Percentiles rank a stretch among this genome's conserved stretches.
Conservation (phyloP, 2,113 vertebrate species). For the Salvelinus fontinalis region DNA sequence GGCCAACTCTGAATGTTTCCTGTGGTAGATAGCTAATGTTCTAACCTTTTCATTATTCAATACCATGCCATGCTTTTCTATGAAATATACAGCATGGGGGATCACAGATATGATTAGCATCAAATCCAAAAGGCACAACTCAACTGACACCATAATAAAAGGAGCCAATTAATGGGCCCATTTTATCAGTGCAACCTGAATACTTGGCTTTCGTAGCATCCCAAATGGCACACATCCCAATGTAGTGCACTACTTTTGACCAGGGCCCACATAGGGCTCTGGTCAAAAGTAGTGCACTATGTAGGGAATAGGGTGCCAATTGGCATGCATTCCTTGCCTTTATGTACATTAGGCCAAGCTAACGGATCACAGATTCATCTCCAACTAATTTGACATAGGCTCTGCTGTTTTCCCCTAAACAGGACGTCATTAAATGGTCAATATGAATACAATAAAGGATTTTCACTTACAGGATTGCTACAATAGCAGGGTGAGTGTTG, state of each 20-base stretch:
- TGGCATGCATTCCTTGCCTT: too few species aligned
- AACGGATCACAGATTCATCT: slow-evolving; percentile 7
- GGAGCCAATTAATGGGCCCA: slow-evolving; percentile 1
- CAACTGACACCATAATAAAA: slow-evolving; percentile 7
- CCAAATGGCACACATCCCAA: too few species aligned
- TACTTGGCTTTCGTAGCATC: neutral
- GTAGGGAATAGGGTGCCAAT: too few species aligned
- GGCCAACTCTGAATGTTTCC: slow-evolving; percentile 6
- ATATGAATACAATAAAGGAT: neutral
- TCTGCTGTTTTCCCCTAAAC: neutral
- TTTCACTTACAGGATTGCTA: neutral
- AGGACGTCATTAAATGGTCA: neutral
- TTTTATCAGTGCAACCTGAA: neutral
- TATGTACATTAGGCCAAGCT: neutral
- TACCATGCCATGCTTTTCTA: too few species aligned
- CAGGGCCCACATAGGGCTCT: too few species aligned
- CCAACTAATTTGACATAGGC: neutral
- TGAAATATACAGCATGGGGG: slow-evolving; percentile 8
- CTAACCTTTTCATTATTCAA: too few species aligned
- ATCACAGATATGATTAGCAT: slow-evolving; percentile 18
- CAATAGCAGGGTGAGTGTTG: neutral
- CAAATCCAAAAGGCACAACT: slow-evolving; percentile 1
- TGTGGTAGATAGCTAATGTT: neutral
- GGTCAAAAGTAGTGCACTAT: neutral
- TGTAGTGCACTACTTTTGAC: too few species aligned